These are phyloP conservation scores for Hydroisotoma schaefferi DNA, from an alignment of 2,888 invertebrate species.

Conservation along the genomic window DNA sequence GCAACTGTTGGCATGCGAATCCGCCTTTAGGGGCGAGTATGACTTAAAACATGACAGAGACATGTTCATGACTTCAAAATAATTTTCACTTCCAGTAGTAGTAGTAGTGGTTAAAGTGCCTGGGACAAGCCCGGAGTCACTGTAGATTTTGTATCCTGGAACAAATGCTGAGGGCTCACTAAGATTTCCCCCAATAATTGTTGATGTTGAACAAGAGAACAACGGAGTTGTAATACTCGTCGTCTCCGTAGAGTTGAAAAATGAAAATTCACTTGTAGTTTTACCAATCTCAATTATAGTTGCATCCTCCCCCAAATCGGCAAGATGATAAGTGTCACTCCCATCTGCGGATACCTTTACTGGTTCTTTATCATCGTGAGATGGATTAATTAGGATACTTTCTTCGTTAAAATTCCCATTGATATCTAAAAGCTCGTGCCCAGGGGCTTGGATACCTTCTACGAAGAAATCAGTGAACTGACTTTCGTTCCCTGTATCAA, in stretches of 20 bases:
- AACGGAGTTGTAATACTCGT: too few relatives aligned
- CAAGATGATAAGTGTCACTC: too few relatives aligned
- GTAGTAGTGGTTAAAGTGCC: too few relatives aligned
- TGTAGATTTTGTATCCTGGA: background rate
- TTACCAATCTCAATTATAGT: too few relatives aligned
- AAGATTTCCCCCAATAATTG: background rate
- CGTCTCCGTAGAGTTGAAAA: too few relatives aligned
- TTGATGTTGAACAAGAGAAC: too few relatives aligned
- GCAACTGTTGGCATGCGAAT: background rate
- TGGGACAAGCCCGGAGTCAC: background rate
- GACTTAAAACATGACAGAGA: conserved; percentile 21
- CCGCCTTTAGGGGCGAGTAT: conserved; percentile 17
- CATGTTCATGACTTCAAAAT: conserved; percentile 19
- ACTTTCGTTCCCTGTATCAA: background rate
- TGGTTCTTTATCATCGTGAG: too few relatives aligned
- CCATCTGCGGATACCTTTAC: too few relatives aligned
- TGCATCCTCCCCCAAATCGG: too few relatives aligned
- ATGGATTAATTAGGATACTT: too few relatives aligned
- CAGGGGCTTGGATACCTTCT: background rate
- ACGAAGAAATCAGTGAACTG: background rate
- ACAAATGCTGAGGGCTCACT: background rate
- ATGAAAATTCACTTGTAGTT: too few relatives aligned
- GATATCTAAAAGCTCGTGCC: background rate
- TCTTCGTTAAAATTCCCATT: conserved; percentile 11
- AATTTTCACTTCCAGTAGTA: background rate